A percentile compares a stretch with the other conserved stretches of the same genome.
Evolutionary conservation across 2,888 invertebrate genomes (phyloP).

Genomic region (Raillietiella orientalis): DNA sequence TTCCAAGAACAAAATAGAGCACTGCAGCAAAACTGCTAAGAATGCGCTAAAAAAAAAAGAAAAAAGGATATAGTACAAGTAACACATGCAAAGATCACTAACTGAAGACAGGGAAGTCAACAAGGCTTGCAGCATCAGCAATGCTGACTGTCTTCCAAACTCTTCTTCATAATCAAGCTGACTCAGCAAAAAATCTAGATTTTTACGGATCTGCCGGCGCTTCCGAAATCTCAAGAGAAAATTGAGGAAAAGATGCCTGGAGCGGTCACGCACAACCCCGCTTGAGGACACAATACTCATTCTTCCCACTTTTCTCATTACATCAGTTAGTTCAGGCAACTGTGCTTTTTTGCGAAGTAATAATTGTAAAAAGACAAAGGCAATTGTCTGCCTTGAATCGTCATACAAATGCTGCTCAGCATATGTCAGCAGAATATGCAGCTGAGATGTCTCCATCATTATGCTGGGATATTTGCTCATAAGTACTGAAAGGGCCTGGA

Average conservation of each 20-base stretch:
- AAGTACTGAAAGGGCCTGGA: conserved; percentile 39
- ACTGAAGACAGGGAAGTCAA: no score
- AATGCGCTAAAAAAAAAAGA: no score
- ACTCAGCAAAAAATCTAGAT: conserved; percentile 43
- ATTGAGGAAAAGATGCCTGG: no score
- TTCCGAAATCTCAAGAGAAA: no score
- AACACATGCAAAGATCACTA: no score
- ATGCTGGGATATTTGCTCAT: conserved; percentile 43
- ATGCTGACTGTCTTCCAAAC: conserved; percentile 48
- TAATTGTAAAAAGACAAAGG: conserved; percentile 54
- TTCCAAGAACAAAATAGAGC: no score
- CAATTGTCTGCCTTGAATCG: conserved; percentile 47
- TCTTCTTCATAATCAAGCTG: conserved; percentile 51
- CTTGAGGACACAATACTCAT: conserved; percentile 45
- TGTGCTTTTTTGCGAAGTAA: conserved; percentile 40
- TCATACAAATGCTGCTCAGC: conserved; percentile 69
- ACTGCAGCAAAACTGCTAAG: no score
- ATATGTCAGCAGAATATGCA: conserved; percentile 47
- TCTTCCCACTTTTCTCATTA: conserved; percentile 47
- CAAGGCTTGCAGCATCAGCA: conserved; percentile 47
- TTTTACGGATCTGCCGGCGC: conserved; percentile 31
- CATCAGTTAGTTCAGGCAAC: conserved; percentile 33
- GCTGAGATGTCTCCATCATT: conserved; percentile 31
- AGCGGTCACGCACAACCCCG: no score
- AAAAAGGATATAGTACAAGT: no score